Percentiles rank a stretch among this genome's conserved stretches.
Conservation (phyloP, 2,113 vertebrate species). For the Lichenostomus cassidix region DNA sequence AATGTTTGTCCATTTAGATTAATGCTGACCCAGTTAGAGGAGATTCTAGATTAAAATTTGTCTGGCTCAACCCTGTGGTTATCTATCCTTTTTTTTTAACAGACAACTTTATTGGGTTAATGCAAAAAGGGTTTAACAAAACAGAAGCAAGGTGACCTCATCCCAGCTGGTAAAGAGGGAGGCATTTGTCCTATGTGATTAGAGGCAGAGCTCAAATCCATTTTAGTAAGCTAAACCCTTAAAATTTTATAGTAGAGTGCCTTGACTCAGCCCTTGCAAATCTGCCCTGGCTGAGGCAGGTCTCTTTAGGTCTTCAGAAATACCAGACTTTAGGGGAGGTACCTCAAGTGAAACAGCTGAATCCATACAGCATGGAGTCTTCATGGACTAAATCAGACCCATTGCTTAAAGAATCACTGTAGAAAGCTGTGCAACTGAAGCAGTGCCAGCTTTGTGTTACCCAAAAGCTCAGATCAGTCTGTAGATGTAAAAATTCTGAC, state of each 20-base stretch:
- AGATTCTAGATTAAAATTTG: constrained; percentile 11
- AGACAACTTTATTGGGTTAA: not conserved
- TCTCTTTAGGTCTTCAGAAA: not conserved
- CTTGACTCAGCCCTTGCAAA: not conserved
- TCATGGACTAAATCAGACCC: not conserved
- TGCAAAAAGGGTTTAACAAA: not conserved
- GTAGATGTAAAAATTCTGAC: not conserved
- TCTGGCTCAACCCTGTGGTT: not conserved
- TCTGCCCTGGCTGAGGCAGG: not conserved
- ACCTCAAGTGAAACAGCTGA: not conserved
- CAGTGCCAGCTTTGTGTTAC: not conserved
- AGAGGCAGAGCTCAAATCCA: constrained; percentile 10
- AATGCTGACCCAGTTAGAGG: not conserved
- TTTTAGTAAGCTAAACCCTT: not conserved
- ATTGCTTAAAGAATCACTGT: not conserved
- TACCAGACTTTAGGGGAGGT: not conserved
- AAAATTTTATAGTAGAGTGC: not conserved
- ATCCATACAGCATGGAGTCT: not conserved
- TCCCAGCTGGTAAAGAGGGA: not conserved
- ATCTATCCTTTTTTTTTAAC: not conserved
- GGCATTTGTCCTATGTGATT: not conserved
- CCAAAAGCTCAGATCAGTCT: too few relatives aligned
- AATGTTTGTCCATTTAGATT: not conserved
- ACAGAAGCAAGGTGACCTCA: constrained; percentile 47
- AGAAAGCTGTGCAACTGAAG: not conserved